Conservation (phyloP, 2,797 vertebrate species). For the Gymnopithys bicolor region DNA sequence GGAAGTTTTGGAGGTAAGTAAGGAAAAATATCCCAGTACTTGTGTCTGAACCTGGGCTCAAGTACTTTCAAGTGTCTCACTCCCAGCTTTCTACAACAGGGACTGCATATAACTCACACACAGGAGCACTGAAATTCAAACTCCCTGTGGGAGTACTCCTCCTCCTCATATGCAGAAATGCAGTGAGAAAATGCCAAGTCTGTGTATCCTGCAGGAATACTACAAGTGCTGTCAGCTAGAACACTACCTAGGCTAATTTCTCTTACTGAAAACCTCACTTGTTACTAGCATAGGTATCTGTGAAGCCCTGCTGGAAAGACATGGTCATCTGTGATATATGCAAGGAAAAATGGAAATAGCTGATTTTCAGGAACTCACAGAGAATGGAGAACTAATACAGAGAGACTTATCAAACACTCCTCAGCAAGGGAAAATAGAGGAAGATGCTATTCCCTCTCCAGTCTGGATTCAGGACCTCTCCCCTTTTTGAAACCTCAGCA, state of each 20-base stretch:
- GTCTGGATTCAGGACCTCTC: neutral
- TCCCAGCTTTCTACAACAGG: neutral
- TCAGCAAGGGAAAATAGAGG: neutral
- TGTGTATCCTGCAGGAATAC: neutral
- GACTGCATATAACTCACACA: neutral
- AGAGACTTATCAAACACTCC: neutral
- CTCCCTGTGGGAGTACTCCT: neutral
- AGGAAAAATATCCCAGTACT: neutral
- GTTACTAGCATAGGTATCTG: neutral
- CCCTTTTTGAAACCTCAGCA: neutral
- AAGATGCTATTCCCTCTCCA: neutral
- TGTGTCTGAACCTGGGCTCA: neutral
- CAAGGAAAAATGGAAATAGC: neutral
- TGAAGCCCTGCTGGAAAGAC: neutral
- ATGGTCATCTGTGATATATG: neutral
- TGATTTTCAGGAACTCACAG: neutral
- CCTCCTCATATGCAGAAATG: neutral
- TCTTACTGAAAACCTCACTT: neutral
- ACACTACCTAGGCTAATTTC: neutral
- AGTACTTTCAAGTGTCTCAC: neutral
- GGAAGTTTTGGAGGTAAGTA: neutral
- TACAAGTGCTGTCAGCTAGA: neutral
- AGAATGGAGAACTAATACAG: neutral
- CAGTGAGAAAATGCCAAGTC: neutral
- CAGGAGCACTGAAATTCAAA: neutral